Conservation (phyloP, 1,140 invertebrate genomes). For the Lordiphosa stackelbergi region DNA sequence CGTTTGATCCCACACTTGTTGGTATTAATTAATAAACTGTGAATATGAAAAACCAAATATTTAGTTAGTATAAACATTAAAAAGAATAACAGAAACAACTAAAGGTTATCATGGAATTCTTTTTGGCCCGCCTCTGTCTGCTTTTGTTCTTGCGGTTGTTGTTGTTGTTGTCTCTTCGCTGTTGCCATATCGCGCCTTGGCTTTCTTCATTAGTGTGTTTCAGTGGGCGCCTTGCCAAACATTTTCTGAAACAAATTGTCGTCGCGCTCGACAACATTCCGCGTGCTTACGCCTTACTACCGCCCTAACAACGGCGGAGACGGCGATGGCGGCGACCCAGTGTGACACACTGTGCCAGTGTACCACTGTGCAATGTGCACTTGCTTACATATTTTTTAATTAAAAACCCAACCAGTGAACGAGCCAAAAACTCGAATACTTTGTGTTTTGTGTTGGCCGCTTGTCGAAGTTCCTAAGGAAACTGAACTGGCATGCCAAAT, state of each 20-base stretch:
- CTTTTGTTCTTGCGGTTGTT: conserved; percentile 28
- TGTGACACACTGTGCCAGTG: conserved; percentile 56
- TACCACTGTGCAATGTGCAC: conserved; percentile 48
- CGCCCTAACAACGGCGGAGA: conserved; percentile 17
- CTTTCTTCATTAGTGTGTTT: conserved; percentile 62
- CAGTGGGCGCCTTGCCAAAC: conserved; percentile 74
- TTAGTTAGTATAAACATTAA: conserved; percentile 1
- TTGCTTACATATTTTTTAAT: conserved; percentile 59
- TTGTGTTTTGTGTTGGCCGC: conserved; percentile 61
- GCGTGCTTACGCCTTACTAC: conserved; percentile 59
- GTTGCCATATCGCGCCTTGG: conserved; percentile 28
- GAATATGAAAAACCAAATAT: neutral
- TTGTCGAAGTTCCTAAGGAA: conserved; percentile 25
- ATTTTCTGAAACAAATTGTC: conserved; percentile 77
- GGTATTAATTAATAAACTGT: conserved; percentile 16
- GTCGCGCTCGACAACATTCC: conserved; percentile 77
- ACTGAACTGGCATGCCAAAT: conserved; percentile 24
- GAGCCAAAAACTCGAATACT: conserved; percentile 33
- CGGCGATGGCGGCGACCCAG: conserved; percentile 31
- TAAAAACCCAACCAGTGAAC: conserved; percentile 50
- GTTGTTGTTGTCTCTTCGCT: conserved; percentile 18
- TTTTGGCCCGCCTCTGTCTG: conserved; percentile 19
- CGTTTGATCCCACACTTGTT: conserved; percentile 12
- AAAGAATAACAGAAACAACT: conserved; percentile 8
- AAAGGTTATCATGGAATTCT: conserved; percentile 54